Conservation (phyloP, 1,140 invertebrate genomes). For the Rhyzopertha dominica region DNA sequence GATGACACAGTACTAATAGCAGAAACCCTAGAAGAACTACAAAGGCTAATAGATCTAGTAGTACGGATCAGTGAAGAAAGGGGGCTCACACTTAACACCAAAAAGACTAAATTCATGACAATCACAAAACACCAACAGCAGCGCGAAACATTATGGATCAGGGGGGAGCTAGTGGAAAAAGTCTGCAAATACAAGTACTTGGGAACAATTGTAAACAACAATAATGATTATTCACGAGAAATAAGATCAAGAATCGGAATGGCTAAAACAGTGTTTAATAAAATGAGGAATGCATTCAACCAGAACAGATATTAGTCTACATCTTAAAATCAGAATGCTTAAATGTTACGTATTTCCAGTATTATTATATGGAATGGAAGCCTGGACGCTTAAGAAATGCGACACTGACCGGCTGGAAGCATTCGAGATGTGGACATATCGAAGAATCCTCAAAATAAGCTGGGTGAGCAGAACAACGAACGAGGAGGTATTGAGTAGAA, state of each 20-base stretch:
- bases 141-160: too few species aligned
- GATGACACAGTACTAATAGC: conserved; percentile 27
- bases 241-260: too few species aligned
- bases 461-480: conserved; percentile 9
- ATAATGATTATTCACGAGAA: too few species aligned
- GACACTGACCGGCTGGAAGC: conserved; percentile 14
- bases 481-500: conserved; percentile 9
- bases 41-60: conserved; percentile 16
- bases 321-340: not conserved
- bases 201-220: too few species aligned
- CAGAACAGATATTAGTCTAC: too few species aligned
- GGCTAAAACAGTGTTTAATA: conserved; percentile 9
- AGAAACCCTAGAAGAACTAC: conserved; percentile 18
- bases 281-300: conserved; percentile 14
- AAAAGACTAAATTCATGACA: conserved; percentile 24
- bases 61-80: conserved; percentile 11
- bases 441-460: conserved; percentile 10
- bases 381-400: conserved; percentile 15
- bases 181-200: too few species aligned
- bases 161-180: too few species aligned
- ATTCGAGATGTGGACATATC: conserved; percentile 15
- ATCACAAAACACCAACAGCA: conserved; percentile 14
- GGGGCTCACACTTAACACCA: conserved; percentile 15
- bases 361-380: conserved; percentile 15
- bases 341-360: conserved; percentile 15